These are phyloP conservation scores for Drosophila bunnanda DNA, from an alignment of 2,888 invertebrate genomes.

Conservation along the genomic window DNA sequence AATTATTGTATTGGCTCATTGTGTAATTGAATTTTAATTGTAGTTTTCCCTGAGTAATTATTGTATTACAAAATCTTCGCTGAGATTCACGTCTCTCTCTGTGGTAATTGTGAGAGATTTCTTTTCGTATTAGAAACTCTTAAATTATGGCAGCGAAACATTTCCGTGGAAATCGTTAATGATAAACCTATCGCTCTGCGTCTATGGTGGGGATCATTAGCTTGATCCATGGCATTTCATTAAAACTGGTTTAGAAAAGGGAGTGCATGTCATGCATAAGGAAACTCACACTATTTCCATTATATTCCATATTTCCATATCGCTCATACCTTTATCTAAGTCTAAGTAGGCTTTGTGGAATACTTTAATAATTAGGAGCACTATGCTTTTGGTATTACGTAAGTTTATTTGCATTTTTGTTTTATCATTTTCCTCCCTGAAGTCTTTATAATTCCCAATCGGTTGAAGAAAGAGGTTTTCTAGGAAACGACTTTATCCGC, in stretches of 20 bases:
- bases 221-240: constrained; percentile 50
- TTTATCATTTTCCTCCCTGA: not conserved
- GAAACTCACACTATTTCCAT: constrained; percentile 14
- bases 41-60: constrained; percentile 32
- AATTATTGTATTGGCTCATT: constrained; percentile 63
- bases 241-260: constrained; percentile 23
- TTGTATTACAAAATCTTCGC: constrained; percentile 9
- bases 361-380: not conserved
- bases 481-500: constrained; percentile 19
- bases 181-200: constrained; percentile 8
- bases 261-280: constrained; percentile 7
- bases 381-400: no score
- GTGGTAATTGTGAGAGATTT: constrained; percentile 23
- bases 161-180: constrained; percentile 49
- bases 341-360: not conserved
- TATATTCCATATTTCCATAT: not conserved
- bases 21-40: constrained; percentile 74
- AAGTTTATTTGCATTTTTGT: not conserved
- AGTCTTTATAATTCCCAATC: not conserved
- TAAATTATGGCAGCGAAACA: constrained; percentile 61
- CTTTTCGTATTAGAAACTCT: constrained; percentile 16
- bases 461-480: no score
- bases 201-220: constrained; percentile 41
- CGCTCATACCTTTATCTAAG: not conserved
- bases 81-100: constrained; percentile 16